These are phyloP conservation scores for Orycteropus afer DNA, from an alignment of 2,113 vertebrate genomes.

Conservation along the genomic window DNA sequence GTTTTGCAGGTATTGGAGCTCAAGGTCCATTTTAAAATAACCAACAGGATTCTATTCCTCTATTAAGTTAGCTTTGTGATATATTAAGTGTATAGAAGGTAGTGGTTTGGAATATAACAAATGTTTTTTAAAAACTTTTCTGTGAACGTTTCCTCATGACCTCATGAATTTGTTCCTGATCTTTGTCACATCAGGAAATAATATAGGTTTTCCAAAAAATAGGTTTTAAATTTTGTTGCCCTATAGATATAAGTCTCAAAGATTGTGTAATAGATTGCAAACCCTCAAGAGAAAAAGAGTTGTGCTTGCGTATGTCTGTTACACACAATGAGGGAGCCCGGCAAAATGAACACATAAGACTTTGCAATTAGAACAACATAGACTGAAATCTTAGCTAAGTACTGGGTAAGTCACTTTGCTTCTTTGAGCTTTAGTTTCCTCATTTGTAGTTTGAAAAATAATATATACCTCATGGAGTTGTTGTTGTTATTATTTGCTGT, in stretches of 20 bases:
- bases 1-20: constrained; percentile 3
- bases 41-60: not conserved
- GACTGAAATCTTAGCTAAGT: not conserved
- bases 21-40: constrained; percentile 62
- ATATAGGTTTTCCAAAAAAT: constrained; percentile 19
- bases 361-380: not conserved
- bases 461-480: not conserved
- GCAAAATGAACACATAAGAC: not conserved
- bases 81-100: constrained; percentile 1
- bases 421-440: not conserved
- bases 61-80: constrained; percentile 43
- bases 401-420: not conserved
- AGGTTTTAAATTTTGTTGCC: not conserved
- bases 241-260: not conserved
- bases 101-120: constrained; percentile 20
- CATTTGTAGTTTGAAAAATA: not conserved
- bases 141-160: constrained; percentile 15
- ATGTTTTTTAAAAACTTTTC: constrained; percentile 51
- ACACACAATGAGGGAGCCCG: not conserved
- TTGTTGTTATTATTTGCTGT: no score
- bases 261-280: not conserved
- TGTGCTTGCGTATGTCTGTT: not conserved
- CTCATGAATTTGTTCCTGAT: constrained; percentile 44
- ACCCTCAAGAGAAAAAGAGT: not conserved
- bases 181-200: constrained; percentile 39